These are phyloP conservation scores for Lithodes maja DNA, from an alignment of 2,888 invertebrate species.

Conservation along the genomic window DNA sequence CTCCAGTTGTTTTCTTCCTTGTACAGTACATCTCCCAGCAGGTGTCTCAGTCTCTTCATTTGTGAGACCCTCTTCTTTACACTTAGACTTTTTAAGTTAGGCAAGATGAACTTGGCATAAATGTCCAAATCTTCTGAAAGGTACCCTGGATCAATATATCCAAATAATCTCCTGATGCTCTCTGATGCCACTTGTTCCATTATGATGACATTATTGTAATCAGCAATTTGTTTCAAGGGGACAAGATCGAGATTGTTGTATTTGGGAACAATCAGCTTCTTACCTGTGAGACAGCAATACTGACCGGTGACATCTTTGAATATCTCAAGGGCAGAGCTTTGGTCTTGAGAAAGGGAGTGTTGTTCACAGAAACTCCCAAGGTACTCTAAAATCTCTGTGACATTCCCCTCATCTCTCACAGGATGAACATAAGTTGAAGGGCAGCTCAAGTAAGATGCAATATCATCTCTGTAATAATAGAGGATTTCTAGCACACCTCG, in stretches of 20 bases:
- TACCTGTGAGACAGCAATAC: not conserved
- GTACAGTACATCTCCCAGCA: not conserved
- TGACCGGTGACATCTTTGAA: slow-evolving; percentile 5
- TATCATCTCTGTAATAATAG: slow-evolving; percentile 12
- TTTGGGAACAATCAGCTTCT: slow-evolving; percentile 13
- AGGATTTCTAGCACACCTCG: slow-evolving; percentile 8
- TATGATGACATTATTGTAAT: not conserved
- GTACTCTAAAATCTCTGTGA: slow-evolving; percentile 17
- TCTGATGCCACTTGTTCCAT: not conserved
- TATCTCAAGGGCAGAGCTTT: not conserved
- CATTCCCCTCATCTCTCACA: not conserved
- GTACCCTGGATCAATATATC: slow-evolving; percentile 14
- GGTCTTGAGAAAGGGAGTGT: not conserved
- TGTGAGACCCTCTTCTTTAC: not conserved
- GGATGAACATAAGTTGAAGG: too few species aligned
- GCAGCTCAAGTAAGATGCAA: not conserved
- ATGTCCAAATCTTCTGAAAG: slow-evolving; percentile 1
- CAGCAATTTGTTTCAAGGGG: not conserved
- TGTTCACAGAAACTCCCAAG: not conserved
- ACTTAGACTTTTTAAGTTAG: slow-evolving; percentile 1
- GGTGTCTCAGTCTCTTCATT: not conserved
- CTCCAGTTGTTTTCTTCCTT: not conserved
- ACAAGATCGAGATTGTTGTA: not conserved
- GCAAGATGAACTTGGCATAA: slow-evolving; percentile 22
- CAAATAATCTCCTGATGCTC: not conserved